Conservation (phyloP, 2,888 invertebrate genomes). For the Lydus trimaculatus region DNA sequence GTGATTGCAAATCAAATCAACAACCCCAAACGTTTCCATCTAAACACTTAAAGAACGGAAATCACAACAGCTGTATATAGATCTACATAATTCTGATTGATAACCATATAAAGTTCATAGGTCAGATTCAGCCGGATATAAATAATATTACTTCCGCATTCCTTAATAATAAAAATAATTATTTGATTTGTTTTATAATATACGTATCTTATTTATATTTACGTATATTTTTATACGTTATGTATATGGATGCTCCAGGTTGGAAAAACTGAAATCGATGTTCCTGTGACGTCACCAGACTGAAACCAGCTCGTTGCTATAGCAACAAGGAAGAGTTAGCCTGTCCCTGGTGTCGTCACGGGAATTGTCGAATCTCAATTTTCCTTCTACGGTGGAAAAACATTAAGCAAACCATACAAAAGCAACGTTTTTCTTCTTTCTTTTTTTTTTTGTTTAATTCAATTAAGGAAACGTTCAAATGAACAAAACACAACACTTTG, state of each 20-base stretch:
- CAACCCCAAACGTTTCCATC: too few relatives aligned
- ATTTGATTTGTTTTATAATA: background rate
- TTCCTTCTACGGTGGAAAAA: conserved; percentile 14
- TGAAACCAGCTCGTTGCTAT: conserved; percentile 49
- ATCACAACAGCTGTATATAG: too few relatives aligned
- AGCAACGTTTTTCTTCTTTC: background rate
- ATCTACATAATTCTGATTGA: too few relatives aligned
- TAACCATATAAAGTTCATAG: too few relatives aligned
- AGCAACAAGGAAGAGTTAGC: conserved; percentile 48
- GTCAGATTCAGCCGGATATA: too few relatives aligned
- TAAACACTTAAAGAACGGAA: too few relatives aligned
- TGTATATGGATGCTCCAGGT: conserved; percentile 19
- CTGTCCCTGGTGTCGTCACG: conserved; percentile 30
- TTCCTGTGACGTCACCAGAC: conserved; percentile 52
- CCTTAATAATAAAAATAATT: too few relatives aligned
- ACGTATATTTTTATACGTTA: too few relatives aligned
- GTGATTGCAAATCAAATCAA: background rate
- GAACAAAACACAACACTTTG: background rate
- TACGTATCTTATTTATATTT: background rate
- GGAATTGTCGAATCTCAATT: conserved; percentile 8
- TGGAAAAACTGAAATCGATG: conserved; percentile 54
- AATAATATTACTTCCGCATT: too few relatives aligned
- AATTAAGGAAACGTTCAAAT: background rate
- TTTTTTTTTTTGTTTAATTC: background rate
- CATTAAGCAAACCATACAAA: background rate